A percentile compares a stretch with the other conserved stretches of the same genome.
Evolutionary conservation across 2,113 vertebrate species (phyloP).

Genomic region (Coryphaenoides rupestris): DNA sequence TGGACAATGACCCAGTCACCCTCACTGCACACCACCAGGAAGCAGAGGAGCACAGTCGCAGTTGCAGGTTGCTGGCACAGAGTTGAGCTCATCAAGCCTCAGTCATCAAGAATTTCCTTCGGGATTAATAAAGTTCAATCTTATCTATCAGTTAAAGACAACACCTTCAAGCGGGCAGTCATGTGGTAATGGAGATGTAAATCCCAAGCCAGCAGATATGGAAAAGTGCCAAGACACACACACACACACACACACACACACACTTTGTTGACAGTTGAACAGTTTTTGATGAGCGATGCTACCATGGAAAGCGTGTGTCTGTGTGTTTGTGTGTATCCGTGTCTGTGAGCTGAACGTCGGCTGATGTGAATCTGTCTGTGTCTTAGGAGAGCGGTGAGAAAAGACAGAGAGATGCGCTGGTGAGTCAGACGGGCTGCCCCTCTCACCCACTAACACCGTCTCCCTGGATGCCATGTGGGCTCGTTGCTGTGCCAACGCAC

Average conservation of each 20-base stretch:
- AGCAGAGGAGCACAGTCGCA: too few species aligned
- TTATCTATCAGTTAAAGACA: too few species aligned
- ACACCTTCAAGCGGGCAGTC: too few species aligned
- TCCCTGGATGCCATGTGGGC: neutral
- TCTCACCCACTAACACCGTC: neutral
- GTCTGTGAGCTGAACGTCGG: neutral
- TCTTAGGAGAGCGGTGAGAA: constrained; percentile 39
- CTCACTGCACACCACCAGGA: too few species aligned
- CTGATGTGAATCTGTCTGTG: constrained; percentile 7
- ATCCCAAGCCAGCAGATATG: too few species aligned
- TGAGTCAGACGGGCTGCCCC: constrained; percentile 6
- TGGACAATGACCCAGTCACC: too few species aligned
- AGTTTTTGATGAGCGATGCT: constrained; percentile 36
- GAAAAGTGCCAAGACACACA: too few species aligned
- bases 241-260: constrained; percentile 12
- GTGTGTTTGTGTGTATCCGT: neutral
- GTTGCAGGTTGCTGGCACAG: too few species aligned
- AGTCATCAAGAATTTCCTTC: too few species aligned
- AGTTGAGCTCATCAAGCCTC: too few species aligned
- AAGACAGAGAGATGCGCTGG: constrained; percentile 57
- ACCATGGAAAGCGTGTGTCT: constrained; percentile 51
- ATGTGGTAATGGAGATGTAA: too few species aligned
- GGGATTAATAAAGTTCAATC: too few species aligned
- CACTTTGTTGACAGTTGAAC: constrained; percentile 16
- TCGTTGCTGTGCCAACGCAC: neutral